Evolutionary conservation across 2,797 vertebrate genomes (phyloP), one percentile per base, ranked within the genome.

Genomic region (Darevskia nairensis): DNA sequence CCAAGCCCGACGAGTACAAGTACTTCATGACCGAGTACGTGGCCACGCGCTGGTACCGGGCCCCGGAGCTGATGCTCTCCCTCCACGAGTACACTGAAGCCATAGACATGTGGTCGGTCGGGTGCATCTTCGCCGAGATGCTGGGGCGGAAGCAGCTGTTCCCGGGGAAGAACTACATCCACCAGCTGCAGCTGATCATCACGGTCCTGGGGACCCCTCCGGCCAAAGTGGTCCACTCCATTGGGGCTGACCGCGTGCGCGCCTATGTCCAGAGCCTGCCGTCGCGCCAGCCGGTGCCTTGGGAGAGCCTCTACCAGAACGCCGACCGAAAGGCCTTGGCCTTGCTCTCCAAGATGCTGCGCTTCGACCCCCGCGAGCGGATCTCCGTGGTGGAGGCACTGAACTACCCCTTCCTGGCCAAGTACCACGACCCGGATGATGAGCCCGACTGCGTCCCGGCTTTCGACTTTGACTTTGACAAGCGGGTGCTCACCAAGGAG

Each of bases 1-100:
- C 97, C 5, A 92, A 94, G 0, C 98, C 98, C 0, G 97, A 98
- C 0, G 98, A 98, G 75, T 97, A 98, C 23, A 97, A 98, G 77
- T 98, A 97, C 83, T 98, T 98, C 91, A 98, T 99, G 98, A 99
- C 98, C 0, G 98, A 99, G 94, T 99, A 99, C 0, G 98, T 99
- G 95, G 98, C 98, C 0, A 99, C 98, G 0, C 98, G 98, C 84
- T 99, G 98, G 98, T 99, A 99, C 95, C 97, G 98, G 0, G 98
- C 98, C 3, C 98, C 98, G 0, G 98, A 99, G 79, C 98, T 99
- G 41, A 97, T 99, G 97, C 96, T 99, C 39, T 98, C 98, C 0
- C 94, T 99, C 78, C 98, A 98, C 2, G 98, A 98, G 90, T 99
- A 99, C 86, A 98, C 97, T 0, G 96, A 98, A 94, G 98, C 98